Evolutionary conservation across 2,888 invertebrate genomes (phyloP).

Genomic region (Hypena proboscidalis): DNA sequence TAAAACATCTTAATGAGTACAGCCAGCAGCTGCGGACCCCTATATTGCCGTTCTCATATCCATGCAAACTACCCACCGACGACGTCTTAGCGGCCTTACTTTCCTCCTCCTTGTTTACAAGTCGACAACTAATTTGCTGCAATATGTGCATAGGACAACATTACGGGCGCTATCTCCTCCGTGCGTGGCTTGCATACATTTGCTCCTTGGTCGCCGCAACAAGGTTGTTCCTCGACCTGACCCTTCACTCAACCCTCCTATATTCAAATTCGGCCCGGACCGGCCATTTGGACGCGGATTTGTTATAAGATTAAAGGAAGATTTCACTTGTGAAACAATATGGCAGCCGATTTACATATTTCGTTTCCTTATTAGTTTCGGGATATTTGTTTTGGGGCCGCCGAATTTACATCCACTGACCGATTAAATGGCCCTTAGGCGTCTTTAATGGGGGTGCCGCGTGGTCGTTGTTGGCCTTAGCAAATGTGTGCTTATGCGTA

Average conservation of each 20-base stretch:
- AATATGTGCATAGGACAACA: conserved; percentile 86
- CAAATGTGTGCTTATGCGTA: conserved; percentile 85
- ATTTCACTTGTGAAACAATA: conserved; percentile 86
- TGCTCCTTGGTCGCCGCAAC: conserved; percentile 73
- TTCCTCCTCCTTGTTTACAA: conserved; percentile 83
- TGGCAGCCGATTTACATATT: conserved; percentile 85
- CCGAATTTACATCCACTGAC: conserved; percentile 85
- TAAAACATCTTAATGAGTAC: conserved; percentile 86
- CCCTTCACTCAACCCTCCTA: conserved; percentile 78
- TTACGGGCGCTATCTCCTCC: conserved; percentile 80
- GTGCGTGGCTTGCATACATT: conserved; percentile 85
- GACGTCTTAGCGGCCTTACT: conserved; percentile 81
- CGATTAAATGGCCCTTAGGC: conserved; percentile 86
- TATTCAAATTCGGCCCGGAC: conserved; percentile 81
- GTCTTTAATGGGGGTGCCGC: conserved; percentile 85
- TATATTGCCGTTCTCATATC: conserved; percentile 85
- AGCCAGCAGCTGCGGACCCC: conserved; percentile 82
- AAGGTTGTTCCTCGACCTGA: conserved; percentile 67
- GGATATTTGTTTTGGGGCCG: conserved; percentile 85
- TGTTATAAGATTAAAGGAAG: conserved; percentile 87
- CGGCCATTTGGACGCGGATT: conserved; percentile 86
- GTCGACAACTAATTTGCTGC: conserved; percentile 86
- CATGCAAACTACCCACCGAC: conserved; percentile 84
- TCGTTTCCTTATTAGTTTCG: conserved; percentile 86
- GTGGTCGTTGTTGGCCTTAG: conserved; percentile 84